phyloP scores from a whole-genome alignment of 2,888 invertebrate species.

The Tachina fera region DNA sequence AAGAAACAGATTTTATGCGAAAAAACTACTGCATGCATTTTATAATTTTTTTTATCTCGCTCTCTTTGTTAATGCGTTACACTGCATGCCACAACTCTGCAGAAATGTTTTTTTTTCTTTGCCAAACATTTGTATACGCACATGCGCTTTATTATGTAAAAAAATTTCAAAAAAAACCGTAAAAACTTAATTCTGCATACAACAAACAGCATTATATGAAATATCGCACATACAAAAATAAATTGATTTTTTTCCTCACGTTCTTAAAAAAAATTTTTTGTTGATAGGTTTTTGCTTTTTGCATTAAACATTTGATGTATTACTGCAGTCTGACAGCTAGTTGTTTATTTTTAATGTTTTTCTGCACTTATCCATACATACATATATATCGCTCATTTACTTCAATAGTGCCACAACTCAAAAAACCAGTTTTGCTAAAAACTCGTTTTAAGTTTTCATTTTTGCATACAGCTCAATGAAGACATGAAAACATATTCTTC shows the following conservation, averaged over 20 bases:
- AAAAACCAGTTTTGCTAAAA: too few relatives aligned
- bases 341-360: slow-evolving; percentile 40
- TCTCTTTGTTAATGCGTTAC: background rate
- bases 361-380: background rate
- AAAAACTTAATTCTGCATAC: slow-evolving; percentile 11
- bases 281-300: slow-evolving; percentile 26
- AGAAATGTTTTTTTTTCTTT: slow-evolving; percentile 4
- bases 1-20: slow-evolving; percentile 28
- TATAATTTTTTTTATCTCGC: slow-evolving; percentile 29
- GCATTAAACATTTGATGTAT: slow-evolving; percentile 69
- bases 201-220: slow-evolving; percentile 37
- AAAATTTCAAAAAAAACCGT: slow-evolving; percentile 14
- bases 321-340: slow-evolving; percentile 66
- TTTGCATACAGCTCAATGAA: too few relatives aligned
- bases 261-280: background rate
- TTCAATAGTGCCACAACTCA: too few relatives aligned
- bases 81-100: slow-evolving; percentile 28
- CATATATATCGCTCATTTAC: too few relatives aligned
- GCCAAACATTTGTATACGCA: slow-evolving; percentile 51
- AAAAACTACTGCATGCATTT: slow-evolving; percentile 45
- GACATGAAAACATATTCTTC: too few relatives aligned
- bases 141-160: slow-evolving; percentile 57
- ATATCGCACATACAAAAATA: slow-evolving; percentile 48
- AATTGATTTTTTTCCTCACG: slow-evolving; percentile 45
- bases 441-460: too few relatives aligned